Conservation (phyloP, 2,113 vertebrate species). For the Centropus unirufus region DNA sequence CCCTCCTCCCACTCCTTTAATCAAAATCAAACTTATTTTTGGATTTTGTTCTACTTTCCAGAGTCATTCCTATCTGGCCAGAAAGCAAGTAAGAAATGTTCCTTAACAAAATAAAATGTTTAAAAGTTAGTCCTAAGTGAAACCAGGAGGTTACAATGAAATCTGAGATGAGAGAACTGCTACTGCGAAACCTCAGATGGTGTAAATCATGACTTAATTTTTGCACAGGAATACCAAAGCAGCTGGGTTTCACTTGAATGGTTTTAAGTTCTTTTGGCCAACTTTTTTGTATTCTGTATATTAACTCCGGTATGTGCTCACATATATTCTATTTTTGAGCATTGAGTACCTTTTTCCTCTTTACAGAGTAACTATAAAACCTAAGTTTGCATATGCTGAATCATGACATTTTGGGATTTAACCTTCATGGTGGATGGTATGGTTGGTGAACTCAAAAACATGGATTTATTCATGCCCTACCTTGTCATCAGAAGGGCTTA, state of each 20-base stretch:
- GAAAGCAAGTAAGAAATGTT: constrained; percentile 15
- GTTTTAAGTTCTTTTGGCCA: neutral
- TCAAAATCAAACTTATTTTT: neutral
- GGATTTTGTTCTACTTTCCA: constrained; percentile 1
- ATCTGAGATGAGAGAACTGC: neutral
- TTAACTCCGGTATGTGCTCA: neutral
- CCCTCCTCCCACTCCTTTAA: neutral
- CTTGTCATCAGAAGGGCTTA: neutral
- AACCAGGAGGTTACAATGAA: constrained; percentile 8
- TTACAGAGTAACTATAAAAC: neutral
- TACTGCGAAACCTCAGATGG: constrained; percentile 13
- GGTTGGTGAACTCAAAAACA: neutral
- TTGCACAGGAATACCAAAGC: neutral
- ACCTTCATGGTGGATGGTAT: neutral
- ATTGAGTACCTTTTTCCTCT: neutral
- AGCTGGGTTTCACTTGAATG: neutral
- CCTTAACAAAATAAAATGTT: neutral
- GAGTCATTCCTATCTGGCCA: neutral
- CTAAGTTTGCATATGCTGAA: neutral
- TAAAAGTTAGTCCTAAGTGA: neutral
- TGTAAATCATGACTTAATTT: neutral
- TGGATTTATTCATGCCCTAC: neutral
- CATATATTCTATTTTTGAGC: neutral
- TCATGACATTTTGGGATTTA: neutral
- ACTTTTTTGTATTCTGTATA: neutral